phyloP scores from a whole-genome alignment of 1,140 invertebrate genomes.

The Drosophila suzukii region DNA sequence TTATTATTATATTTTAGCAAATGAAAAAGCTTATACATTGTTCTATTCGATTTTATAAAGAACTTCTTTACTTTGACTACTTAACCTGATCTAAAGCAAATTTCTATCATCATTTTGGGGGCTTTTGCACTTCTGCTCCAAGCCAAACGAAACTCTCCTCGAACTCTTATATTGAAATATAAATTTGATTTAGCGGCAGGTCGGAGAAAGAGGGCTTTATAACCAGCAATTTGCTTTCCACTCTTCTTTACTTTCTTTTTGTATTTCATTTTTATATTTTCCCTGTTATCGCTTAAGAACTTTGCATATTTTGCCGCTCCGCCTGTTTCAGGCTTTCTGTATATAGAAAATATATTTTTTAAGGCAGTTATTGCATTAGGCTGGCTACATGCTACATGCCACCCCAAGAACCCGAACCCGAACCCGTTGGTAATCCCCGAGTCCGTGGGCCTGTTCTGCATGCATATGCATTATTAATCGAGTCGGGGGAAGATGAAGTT shows the following conservation, averaged over 20 bases:
- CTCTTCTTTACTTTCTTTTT: conserved; percentile 10
- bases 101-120: background rate
- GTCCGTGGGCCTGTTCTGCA: conserved; percentile 28
- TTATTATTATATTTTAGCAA: no score
- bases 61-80: background rate
- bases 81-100: background rate
- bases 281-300: conserved; percentile 46
- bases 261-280: conserved; percentile 21
- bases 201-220: conserved; percentile 9
- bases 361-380: conserved; percentile 73
- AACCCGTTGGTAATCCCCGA: conserved; percentile 40
- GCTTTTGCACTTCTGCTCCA: background rate
- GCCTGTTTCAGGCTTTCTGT: conserved; percentile 23
- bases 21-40: no score
- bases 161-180: conserved; percentile 56
- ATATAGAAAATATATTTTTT: conserved; percentile 65
- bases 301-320: conserved; percentile 68
- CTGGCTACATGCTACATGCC: conserved; percentile 28
- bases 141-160: conserved; percentile 15
- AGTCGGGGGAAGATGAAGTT: background rate
- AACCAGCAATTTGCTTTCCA: conserved; percentile 28
- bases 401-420: conserved; percentile 16
- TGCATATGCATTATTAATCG: conserved; percentile 81
- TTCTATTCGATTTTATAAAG: no score
- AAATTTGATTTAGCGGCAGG: conserved; percentile 60